These are phyloP conservation scores for Choristoneura rosaceana DNA, from an alignment of 2,888 invertebrate species.

Conservation along the genomic window DNA sequence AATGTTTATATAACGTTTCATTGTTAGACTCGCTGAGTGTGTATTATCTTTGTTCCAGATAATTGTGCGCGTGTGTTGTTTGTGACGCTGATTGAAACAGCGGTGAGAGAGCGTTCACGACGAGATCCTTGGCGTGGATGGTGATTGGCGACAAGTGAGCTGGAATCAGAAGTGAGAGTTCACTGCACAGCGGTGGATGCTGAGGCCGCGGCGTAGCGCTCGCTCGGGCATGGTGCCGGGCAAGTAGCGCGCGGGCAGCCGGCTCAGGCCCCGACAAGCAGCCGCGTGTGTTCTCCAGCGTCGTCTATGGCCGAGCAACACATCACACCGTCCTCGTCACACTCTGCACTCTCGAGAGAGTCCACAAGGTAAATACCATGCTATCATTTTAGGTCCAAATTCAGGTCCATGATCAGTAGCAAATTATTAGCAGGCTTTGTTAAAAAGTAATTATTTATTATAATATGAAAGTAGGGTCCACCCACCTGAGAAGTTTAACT, in stretches of 20 bases:
- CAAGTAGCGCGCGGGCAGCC: slow-evolving; percentile 85
- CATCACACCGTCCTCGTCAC: slow-evolving; percentile 89
- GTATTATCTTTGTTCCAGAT: slow-evolving; percentile 81
- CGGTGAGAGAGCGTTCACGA: slow-evolving; percentile 4
- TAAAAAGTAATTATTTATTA: too few relatives aligned
- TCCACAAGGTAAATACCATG: slow-evolving; percentile 75
- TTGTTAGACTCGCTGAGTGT: slow-evolving; percentile 72
- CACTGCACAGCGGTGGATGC: slow-evolving; percentile 69
- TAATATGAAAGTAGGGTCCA: too few relatives aligned
- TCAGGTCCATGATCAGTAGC: neutral
- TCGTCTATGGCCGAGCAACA: slow-evolving; percentile 97
- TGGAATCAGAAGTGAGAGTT: slow-evolving; percentile 55
- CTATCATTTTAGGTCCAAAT: neutral
- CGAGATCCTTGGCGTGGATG: slow-evolving; percentile 46
- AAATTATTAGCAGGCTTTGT: neutral
- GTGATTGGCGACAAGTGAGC: slow-evolving; percentile 52
- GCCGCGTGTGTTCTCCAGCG: slow-evolving; percentile 89
- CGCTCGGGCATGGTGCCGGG: slow-evolving; percentile 84
- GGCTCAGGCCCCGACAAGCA: slow-evolving; percentile 84
- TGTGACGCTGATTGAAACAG: slow-evolving; percentile 48
- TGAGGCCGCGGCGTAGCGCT: slow-evolving; percentile 72
- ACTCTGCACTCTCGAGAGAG: slow-evolving; percentile 90
- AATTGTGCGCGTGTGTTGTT: slow-evolving; percentile 64
- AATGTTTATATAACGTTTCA: slow-evolving; percentile 83
- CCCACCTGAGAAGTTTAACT: too few relatives aligned